phyloP scores from a whole-genome alignment of 2,888 invertebrate genomes.

The Xanthia togata region DNA sequence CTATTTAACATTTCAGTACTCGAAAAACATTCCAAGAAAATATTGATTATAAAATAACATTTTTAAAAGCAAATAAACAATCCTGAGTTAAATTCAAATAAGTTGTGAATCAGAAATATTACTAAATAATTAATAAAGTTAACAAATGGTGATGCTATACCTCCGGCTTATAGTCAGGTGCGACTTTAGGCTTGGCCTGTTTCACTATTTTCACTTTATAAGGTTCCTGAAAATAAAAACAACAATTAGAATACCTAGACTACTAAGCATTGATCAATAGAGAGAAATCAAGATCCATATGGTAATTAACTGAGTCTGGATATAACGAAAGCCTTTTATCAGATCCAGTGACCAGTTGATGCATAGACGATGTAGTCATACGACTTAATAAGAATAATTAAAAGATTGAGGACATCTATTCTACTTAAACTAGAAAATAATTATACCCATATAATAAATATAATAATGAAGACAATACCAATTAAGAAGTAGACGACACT shows the following conservation, averaged over 20 bases:
- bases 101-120: background rate
- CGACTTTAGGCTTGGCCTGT: slow-evolving; percentile 87
- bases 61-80: slow-evolving; percentile 11
- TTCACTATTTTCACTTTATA: slow-evolving; percentile 91
- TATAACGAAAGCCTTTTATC: background rate
- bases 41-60: background rate
- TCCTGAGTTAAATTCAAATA: background rate
- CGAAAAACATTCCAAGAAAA: background rate
- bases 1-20: background rate
- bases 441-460: slow-evolving; percentile 56
- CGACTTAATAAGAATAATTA: background rate
- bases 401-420: background rate
- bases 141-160: slow-evolving; percentile 66
- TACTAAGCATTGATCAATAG: background rate
- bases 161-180: slow-evolving; percentile 84
- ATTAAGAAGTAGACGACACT: slow-evolving; percentile 28
- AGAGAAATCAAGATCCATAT: background rate
- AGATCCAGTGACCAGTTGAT: background rate
- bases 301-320: background rate
- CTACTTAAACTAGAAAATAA: slow-evolving; percentile 47
- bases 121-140: background rate
- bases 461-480: slow-evolving; percentile 41
- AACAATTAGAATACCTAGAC: background rate
- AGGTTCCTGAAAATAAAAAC: slow-evolving; percentile 77
- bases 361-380: slow-evolving; percentile 8